These are phyloP conservation scores for Pelecanoides urinatrix DNA, from an alignment of 2,113 vertebrate genomes.

Conservation along the genomic window DNA sequence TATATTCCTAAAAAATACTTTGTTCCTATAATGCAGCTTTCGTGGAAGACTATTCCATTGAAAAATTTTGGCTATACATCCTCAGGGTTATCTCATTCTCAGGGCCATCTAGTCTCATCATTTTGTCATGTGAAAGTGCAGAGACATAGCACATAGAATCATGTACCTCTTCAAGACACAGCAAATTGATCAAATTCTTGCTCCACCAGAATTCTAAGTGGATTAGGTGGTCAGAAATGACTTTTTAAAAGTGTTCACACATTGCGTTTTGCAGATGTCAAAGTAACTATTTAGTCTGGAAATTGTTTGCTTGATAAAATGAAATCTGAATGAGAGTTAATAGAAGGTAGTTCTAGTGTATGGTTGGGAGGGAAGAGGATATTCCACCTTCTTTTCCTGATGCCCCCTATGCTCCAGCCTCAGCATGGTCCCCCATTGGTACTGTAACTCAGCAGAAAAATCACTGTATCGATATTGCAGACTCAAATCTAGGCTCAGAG, in stretches of 20 bases:
- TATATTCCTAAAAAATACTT: not conserved
- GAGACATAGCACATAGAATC: not conserved
- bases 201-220: not conserved
- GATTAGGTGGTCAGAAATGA: constrained; percentile 15
- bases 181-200: not conserved
- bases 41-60: not conserved
- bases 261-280: not conserved
- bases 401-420: not conserved
- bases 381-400: not conserved
- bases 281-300: not conserved
- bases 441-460: not conserved
- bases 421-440: not conserved
- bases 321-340: not conserved
- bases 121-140: not conserved
- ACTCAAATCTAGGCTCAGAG: not conserved
- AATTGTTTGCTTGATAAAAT: not conserved
- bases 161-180: not conserved
- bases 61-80: not conserved
- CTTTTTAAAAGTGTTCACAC: not conserved
- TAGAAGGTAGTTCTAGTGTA: not conserved
- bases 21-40: not conserved
- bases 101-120: not conserved
- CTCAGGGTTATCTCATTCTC: not conserved
- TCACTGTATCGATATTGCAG: not conserved
- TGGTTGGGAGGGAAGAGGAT: not conserved